phyloP scores from a whole-genome alignment of 2,888 invertebrate species.

The Drosophila merina region DNA sequence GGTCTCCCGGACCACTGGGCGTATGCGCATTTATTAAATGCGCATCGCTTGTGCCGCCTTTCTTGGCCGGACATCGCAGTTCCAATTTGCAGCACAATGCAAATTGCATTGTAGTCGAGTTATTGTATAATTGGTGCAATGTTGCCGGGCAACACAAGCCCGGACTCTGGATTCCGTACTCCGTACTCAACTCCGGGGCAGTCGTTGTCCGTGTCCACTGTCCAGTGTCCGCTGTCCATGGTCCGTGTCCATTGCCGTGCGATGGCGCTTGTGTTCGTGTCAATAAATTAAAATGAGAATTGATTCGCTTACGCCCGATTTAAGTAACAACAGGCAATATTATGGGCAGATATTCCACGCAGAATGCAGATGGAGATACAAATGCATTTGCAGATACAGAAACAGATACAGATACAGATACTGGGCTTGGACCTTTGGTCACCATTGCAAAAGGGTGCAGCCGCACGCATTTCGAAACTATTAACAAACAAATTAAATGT shows the following conservation, averaged over 20 bases:
- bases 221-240: slow-evolving; percentile 14
- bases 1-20: slow-evolving; percentile 45
- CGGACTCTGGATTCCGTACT: background rate
- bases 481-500: slow-evolving; percentile 80
- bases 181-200: slow-evolving; percentile 8
- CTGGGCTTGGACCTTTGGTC: slow-evolving; percentile 5
- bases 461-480: slow-evolving; percentile 70
- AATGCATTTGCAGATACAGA: slow-evolving; percentile 11
- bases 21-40: slow-evolving; percentile 77
- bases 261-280: slow-evolving; percentile 64
- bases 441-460: slow-evolving; percentile 41
- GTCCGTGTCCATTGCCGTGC: slow-evolving; percentile 30
- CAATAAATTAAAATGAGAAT: slow-evolving; percentile 78
- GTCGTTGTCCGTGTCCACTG: slow-evolving; percentile 7
- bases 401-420: slow-evolving; percentile 6
- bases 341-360: slow-evolving; percentile 59
- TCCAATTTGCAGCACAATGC: slow-evolving; percentile 76
- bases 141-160: slow-evolving; percentile 35
- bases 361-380: slow-evolving; percentile 35
- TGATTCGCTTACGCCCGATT: slow-evolving; percentile 79
- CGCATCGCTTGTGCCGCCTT: slow-evolving; percentile 45
- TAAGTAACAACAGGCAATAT: slow-evolving; percentile 76
- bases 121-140: slow-evolving; percentile 77
- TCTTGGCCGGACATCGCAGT: slow-evolving; percentile 50
- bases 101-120: slow-evolving; percentile 77